phyloP scores from a whole-genome alignment of 2,113 vertebrate species.

The Brachyhypopomus gauderio region DNA sequence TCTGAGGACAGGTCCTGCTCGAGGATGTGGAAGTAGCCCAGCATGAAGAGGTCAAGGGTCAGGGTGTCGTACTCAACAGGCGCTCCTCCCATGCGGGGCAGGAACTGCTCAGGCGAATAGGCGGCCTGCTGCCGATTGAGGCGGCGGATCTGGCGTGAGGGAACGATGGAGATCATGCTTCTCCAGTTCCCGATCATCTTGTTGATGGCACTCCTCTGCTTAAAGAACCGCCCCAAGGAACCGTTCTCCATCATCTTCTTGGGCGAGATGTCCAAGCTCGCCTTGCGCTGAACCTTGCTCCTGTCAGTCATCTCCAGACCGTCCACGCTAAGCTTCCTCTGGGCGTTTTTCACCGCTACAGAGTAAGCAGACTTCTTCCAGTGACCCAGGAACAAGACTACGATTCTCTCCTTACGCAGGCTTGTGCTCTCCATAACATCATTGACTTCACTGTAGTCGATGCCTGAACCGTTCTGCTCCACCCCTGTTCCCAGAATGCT shows the following conservation, averaged over 20 bases:
- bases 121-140: conserved; percentile 74
- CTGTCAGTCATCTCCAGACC: conserved; percentile 17
- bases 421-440: conserved; percentile 73
- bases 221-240: conserved; percentile 78
- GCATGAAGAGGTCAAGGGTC: conserved; percentile 93
- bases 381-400: conserved; percentile 89
- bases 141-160: conserved; percentile 75
- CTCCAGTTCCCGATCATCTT: conserved; percentile 86
- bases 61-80: conserved; percentile 80
- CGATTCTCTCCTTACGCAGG: conserved; percentile 87
- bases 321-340: conserved; percentile 63
- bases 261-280: conserved; percentile 57
- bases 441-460: conserved; percentile 71
- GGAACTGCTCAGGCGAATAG: conserved; percentile 91
- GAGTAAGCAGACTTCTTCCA: conserved; percentile 88
- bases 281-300: conserved; percentile 25
- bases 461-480: conserved; percentile 73
- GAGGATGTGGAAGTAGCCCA: conserved; percentile 96
- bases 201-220: conserved; percentile 81
- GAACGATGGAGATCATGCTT: conserved; percentile 77
- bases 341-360: conserved; percentile 67
- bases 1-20: conserved; percentile 86
- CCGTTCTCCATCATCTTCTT: conserved; percentile 66
- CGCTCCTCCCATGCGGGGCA: conserved; percentile 77
- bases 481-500: conserved; percentile 46